A percentile compares a stretch with the other conserved stretches of the same genome.
Conservation (phyloP, 1,140 invertebrate species). For the Zaprionus nigranus region DNA sequence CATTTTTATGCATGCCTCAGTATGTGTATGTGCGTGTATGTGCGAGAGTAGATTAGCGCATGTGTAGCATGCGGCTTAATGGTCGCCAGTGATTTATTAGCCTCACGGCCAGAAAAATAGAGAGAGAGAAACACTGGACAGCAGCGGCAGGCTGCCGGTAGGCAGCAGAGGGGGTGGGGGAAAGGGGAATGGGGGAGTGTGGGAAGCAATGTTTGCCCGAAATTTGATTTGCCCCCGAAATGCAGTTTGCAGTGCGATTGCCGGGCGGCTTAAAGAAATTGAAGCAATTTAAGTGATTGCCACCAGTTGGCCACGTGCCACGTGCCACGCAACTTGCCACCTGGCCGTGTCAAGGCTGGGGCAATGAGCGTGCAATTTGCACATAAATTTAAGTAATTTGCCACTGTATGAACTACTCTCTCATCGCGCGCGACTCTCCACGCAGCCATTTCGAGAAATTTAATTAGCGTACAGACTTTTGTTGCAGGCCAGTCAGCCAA, state of each 20-base stretch:
- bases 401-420: constrained; percentile 13
- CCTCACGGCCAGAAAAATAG: constrained; percentile 30
- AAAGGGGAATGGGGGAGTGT: no score
- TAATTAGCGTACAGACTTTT: constrained; percentile 42
- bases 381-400: constrained; percentile 59
- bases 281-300: constrained; percentile 38
- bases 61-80: constrained; percentile 74
- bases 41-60: constrained; percentile 71
- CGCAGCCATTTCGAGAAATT: constrained; percentile 25
- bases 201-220: neutral
- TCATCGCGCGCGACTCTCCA: neutral
- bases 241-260: constrained; percentile 40
- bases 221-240: constrained; percentile 43
- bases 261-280: constrained; percentile 8
- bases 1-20: constrained; percentile 28
- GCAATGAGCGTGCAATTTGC: constrained; percentile 52
- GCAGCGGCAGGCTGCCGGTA: no score
- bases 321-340: neutral
- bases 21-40: constrained; percentile 21
- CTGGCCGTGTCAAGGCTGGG: neutral
- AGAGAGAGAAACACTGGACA: constrained; percentile 6
- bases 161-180: neutral
- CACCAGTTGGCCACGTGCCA: constrained; percentile 23
- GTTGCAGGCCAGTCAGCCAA: constrained; percentile 9
- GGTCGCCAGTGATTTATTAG: constrained; percentile 73